Evolutionary conservation across 1,140 invertebrate genomes (phyloP), one percentile per base, ranked within the genome.

Genomic region (Bombus affinis): DNA sequence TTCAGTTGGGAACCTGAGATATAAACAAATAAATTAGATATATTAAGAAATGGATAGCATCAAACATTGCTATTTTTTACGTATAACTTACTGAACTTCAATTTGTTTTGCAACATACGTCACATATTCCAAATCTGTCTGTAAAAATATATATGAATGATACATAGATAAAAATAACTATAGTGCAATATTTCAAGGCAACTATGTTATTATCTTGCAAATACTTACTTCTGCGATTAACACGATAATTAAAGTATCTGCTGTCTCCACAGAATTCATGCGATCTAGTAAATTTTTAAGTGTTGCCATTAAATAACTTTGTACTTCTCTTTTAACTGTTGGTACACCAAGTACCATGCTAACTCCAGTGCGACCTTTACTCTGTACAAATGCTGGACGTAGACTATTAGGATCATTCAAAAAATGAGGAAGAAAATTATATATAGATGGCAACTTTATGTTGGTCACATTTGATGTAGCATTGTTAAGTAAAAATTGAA

Each of bases 281-380:
- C 97, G 97, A 86, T 97, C 96, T 37, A 99, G 95, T 8, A 99
- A 95, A 94, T 98, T 99, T 91, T 98, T 96, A n/a, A 99, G 93
- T 0, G 98, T 99, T 32, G 97, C 96, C 92, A 98, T 95, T 42
- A 99, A 95, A 94, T 99, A 99, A 87, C 96, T 98, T 91, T 99
- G 98, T 86, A 98, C 97, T 85, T 98, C 98, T 72, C 98, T 95
- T 90, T 97, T 97, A 1, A 99, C 98, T 0, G 98, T 99, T 1
- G 99, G 98, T 47, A 98, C 96, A 28, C 98, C 98, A 39, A 99
- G 95, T 0, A 99, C 97, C 75, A 99, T 96, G 57, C 97, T 98
- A 0, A 97, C 97, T 90, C 97, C 97, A 22, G 95, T 95, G 71
- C 98, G 96, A 10, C 97, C 97, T 89, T 97, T 97, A 28, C 97